Evolutionary conservation across 1,140 invertebrate genomes (phyloP).

Genomic region (Musca domestica): DNA sequence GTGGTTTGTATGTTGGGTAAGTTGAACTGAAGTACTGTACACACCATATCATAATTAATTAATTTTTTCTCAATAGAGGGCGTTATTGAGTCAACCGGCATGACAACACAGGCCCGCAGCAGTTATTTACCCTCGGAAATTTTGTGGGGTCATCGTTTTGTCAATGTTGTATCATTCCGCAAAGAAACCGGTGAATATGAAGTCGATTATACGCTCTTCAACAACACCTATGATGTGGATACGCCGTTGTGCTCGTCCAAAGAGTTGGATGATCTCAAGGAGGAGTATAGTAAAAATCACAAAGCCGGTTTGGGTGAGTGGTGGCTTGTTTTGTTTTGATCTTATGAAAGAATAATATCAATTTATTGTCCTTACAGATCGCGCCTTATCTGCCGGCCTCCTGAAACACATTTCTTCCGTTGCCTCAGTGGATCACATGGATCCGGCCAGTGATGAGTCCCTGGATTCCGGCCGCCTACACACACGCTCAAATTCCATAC

Average conservation of each 20-base stretch:
- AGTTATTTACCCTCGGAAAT: constrained; percentile 88
- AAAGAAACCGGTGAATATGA: constrained; percentile 88
- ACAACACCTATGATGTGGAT: constrained; percentile 86
- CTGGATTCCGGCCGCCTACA: constrained; percentile 47
- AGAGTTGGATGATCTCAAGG: constrained; percentile 66
- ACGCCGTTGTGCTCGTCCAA: constrained; percentile 74
- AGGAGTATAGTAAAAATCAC: constrained; percentile 46
- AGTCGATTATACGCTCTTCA: constrained; percentile 88
- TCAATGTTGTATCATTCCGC: constrained; percentile 80
- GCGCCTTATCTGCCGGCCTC: constrained; percentile 43
- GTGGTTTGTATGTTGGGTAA: constrained; percentile 86
- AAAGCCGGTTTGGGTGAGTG: constrained; percentile 39
- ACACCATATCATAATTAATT: not conserved
- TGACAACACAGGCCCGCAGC: constrained; percentile 83
- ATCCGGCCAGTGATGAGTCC: constrained; percentile 52
- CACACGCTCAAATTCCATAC: constrained; percentile 52
- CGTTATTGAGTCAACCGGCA: constrained; percentile 81
- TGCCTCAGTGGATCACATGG: constrained; percentile 46
- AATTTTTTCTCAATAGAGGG: constrained; percentile 61
- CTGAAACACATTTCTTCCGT: constrained; percentile 40
- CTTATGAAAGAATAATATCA: too few relatives aligned
- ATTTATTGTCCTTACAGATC: constrained; percentile 31
- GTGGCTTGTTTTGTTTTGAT: not conserved
- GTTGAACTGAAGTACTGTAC: not conserved
- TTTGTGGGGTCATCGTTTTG: constrained; percentile 86